Conservation (phyloP, 2,888 invertebrate genomes). For the Zaprionus obscuricornis region DNA sequence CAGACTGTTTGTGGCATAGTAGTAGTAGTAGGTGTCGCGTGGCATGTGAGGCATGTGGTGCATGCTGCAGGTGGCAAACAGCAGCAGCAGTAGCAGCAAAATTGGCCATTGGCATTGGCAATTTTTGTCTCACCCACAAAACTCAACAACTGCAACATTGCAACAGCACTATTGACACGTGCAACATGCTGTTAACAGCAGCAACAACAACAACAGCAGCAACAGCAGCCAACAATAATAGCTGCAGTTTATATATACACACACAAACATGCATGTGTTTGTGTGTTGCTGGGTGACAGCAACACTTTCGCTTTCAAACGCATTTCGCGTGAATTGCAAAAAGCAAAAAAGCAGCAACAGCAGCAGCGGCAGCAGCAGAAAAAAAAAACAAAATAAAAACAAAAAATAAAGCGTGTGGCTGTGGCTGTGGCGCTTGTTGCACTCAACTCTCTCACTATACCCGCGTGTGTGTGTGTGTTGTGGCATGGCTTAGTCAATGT, state of each 20-base stretch:
- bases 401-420: conserved; percentile 30
- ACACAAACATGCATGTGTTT: conserved; percentile 8
- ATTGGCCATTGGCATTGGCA: conserved; percentile 43
- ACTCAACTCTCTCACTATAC: conserved; percentile 5
- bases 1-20: background rate
- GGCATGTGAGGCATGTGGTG: background rate
- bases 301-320: conserved; percentile 77
- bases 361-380: conserved; percentile 9
- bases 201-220: conserved; percentile 34
- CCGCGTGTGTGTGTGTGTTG: conserved; percentile 39
- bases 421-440: conserved; percentile 28
- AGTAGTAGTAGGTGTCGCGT: background rate
- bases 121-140: conserved; percentile 6
- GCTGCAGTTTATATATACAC: conserved; percentile 15
- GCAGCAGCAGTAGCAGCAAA: conserved; percentile 3
- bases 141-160: conserved; percentile 63
- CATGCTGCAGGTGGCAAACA: background rate
- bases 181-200: conserved; percentile 77
- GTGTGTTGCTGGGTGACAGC: conserved; percentile 48
- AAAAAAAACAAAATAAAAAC: no score
- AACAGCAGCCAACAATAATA: conserved; percentile 39
- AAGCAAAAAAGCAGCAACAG: conserved; percentile 42
- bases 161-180: conserved; percentile 62
- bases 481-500: no score
- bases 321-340: conserved; percentile 73